Evolutionary conservation across 2,113 vertebrate species (phyloP).

Genomic region (Clupea harengus): DNA sequence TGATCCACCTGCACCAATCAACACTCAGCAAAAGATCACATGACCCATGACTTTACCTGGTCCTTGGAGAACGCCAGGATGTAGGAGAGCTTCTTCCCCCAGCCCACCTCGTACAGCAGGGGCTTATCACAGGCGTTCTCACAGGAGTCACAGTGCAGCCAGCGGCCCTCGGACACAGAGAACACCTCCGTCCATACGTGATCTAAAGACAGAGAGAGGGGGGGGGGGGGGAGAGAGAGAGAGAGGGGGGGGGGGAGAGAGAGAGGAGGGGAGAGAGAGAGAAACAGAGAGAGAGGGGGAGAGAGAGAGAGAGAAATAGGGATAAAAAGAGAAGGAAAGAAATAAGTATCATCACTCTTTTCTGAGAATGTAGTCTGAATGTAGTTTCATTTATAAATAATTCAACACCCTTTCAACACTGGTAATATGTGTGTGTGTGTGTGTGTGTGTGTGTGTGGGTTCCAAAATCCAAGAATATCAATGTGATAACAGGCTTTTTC

Average conservation of each 20-base stretch:
- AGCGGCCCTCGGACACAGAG: conserved; percentile 84
- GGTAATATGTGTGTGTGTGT: too few relatives aligned
- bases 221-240: neutral
- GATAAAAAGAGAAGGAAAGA: neutral
- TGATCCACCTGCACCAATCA: neutral
- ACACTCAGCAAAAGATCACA: neutral
- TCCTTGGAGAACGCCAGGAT: conserved; percentile 94
- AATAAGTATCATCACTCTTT: neutral
- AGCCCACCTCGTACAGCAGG: conserved; percentile 92
- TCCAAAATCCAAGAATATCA: too few relatives aligned
- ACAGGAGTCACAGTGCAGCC: conserved; percentile 95
- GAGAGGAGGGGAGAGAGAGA: too few relatives aligned
- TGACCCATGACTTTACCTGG: conserved; percentile 72
- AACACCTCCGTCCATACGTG: conserved; percentile 97
- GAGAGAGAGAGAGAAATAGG: too few relatives aligned
- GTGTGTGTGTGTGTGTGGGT: too few relatives aligned
- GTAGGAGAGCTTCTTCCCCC: conserved; percentile 94
- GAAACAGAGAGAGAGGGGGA: too few relatives aligned
- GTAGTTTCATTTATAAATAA: too few relatives aligned
- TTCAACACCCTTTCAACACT: too few relatives aligned
- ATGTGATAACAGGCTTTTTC: too few relatives aligned
- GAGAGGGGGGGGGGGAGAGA: too few relatives aligned
- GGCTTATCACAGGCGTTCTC: conserved; percentile 92
- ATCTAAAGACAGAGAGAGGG: conserved; percentile 67
- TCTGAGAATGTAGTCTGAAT: too few relatives aligned